Evolutionary conservation across 1,140 invertebrate genomes (phyloP), one percentile per base, ranked within the genome.

Genomic region (Pseudomyrmex flavicornis): DNA sequence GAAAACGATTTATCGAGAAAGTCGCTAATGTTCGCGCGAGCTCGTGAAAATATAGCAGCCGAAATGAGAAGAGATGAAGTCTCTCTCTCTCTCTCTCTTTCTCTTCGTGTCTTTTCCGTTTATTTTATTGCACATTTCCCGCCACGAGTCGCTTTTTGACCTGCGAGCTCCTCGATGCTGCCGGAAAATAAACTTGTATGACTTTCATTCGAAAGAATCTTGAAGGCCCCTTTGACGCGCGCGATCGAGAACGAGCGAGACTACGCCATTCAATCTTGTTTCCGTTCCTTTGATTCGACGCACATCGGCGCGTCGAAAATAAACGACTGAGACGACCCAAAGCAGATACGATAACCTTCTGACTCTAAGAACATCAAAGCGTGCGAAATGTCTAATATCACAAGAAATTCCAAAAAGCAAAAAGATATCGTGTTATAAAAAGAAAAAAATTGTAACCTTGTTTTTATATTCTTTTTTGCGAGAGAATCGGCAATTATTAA

Each of bases 21-120:
- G 65, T 85, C 69, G 82, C 74, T 85, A 85, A 85, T 85, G 84
- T 75, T 70, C 66, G 59, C 68, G 61, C 50, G 15, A 62, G 65
- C 73, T 83, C 44, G 62, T 20, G 65, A 72, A 76, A 85, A 69
- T 76, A 63, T 75, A 15, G 15, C 61, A 35, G 4, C 35, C 35
- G 52, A 82, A 58, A 75, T 62, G 74, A 70, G 66, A 69, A 70
- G 44, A 17, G 35, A 35, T 15, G 56, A 70, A 12, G 70, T 35
- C 48, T 59, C 26, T 68, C 46, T 62, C 26, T 62, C 8, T 52
- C 12, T 15, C 54, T 10, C 4, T 1, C 50, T 77, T 56, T 9
- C 46, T 12, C 13, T 13, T 2, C 1, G 3, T 26, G 26, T 26
- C 7, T 2, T 48, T 59, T 70, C 20, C 46, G 22, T 58, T 58